Evolutionary conservation across 2,888 invertebrate genomes (phyloP).

Genomic region (Nomada ferruginata): DNA sequence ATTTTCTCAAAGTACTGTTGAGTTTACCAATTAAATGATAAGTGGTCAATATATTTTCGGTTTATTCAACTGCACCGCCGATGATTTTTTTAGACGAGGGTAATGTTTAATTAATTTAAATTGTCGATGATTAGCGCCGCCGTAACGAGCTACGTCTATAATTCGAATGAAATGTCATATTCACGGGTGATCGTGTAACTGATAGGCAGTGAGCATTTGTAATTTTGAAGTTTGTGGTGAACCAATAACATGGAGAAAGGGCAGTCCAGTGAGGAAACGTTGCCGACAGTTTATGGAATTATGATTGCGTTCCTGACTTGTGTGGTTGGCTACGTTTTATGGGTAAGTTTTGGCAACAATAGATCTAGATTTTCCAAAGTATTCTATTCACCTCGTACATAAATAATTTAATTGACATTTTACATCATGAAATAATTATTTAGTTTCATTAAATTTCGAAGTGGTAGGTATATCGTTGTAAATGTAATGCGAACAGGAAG

Average conservation of each 20-base stretch:
- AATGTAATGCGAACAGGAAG: no score
- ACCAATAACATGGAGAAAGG: conserved; percentile 67
- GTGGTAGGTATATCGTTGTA: no score
- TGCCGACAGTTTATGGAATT: conserved; percentile 80
- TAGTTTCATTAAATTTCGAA: no score
- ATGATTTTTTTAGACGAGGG: neutral
- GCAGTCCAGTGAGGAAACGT: conserved; percentile 74
- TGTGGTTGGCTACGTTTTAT: conserved; percentile 79
- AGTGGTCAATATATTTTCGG: no score
- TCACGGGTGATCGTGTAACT: neutral
- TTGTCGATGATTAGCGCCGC: neutral
- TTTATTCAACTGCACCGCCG: no score
- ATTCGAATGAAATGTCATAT: conserved; percentile 11
- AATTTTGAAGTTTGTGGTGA: conserved; percentile 21
- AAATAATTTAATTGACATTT: no score
- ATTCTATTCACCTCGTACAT: neutral
- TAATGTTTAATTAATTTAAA: neutral
- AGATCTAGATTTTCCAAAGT: neutral
- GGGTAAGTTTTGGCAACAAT: conserved; percentile 75
- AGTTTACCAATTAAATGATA: no score
- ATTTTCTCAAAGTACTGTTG: no score
- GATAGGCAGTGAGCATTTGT: neutral
- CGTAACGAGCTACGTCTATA: neutral
- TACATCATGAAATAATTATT: no score
- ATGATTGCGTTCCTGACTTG: conserved; percentile 82